Evolutionary conservation across 2,113 vertebrate species (phyloP).

Genomic region (Cygnus atratus): DNA sequence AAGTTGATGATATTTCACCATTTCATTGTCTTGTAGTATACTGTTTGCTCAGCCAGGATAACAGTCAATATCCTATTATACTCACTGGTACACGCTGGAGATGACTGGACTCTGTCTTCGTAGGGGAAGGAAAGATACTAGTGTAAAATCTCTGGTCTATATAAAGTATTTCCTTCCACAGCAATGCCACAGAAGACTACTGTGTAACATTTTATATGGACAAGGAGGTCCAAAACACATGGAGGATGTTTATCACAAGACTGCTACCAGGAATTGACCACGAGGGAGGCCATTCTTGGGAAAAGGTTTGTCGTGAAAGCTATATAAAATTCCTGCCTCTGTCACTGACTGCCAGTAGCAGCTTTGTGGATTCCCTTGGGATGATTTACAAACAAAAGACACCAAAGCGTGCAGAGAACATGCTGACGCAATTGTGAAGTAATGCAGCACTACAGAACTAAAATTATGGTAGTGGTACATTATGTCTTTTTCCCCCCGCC

Average conservation of each 20-base stretch:
- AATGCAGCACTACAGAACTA: not conserved
- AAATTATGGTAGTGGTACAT: not conserved
- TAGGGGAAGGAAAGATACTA: not conserved
- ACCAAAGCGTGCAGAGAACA: not conserved
- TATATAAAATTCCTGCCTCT: not conserved
- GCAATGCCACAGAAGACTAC: not conserved
- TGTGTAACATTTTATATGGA: not conserved
- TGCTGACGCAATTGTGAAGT: not conserved
- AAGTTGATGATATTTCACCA: not conserved
- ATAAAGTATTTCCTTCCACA: not conserved
- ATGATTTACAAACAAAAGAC: constrained; percentile 38
- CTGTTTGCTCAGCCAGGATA: not conserved
- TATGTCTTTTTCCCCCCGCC: not conserved
- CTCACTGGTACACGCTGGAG: constrained; percentile 34
- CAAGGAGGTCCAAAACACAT: not conserved
- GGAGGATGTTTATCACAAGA: constrained; percentile 6
- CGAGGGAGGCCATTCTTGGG: not conserved
- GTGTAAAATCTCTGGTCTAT: not conserved
- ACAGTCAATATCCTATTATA: not conserved
- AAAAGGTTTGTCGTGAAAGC: not conserved
- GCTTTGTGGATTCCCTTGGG: constrained; percentile 11
- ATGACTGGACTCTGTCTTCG: constrained; percentile 23
- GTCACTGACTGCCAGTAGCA: not conserved
- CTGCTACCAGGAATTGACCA: constrained; percentile 12
- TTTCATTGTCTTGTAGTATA: not conserved